Percentiles rank a stretch among this genome's conserved stretches.
Evolutionary conservation across 1,140 invertebrate species (phyloP).

Genomic region (Tetramorium parvispinum): DNA sequence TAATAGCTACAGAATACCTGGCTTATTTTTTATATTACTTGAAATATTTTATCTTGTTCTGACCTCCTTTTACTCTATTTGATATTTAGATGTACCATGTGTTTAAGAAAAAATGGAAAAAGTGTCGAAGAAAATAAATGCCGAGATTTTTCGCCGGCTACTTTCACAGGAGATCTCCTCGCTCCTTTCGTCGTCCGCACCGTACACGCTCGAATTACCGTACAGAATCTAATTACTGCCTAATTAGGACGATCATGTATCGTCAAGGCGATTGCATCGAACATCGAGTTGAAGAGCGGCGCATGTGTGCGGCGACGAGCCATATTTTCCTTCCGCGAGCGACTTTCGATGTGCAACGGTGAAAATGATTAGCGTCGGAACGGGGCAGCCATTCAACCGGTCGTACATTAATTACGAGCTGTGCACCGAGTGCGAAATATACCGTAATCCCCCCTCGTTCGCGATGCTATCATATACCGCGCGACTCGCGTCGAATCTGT

Average conservation of each 20-base stretch:
- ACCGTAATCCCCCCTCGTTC: slow-evolving; percentile 29
- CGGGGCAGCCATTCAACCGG: slow-evolving; percentile 7
- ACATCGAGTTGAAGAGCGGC: slow-evolving; percentile 69
- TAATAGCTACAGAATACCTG: no score
- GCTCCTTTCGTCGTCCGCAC: slow-evolving; percentile 38
- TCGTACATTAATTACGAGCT: slow-evolving; percentile 67
- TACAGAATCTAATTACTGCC: slow-evolving; percentile 78
- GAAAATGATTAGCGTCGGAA: slow-evolving; percentile 73
- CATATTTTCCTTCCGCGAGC: slow-evolving; percentile 70
- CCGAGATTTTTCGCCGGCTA: neutral
- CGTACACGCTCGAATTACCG: slow-evolving; percentile 72
- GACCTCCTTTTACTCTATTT: no score
- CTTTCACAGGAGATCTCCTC: slow-evolving; percentile 54
- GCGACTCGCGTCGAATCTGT: neutral
- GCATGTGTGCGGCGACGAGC: slow-evolving; percentile 49
- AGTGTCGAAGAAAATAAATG: slow-evolving; percentile 33
- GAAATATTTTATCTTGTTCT: no score
- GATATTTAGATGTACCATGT: neutral
- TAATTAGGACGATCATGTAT: slow-evolving; percentile 80
- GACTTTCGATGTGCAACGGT: slow-evolving; percentile 71
- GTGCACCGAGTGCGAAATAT: slow-evolving; percentile 62
- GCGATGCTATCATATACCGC: neutral
- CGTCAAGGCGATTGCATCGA: slow-evolving; percentile 74
- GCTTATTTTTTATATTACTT: no score
- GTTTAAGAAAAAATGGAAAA: neutral